Evolutionary conservation across 2,888 invertebrate genomes (phyloP).

Genomic region (Acronicta alni): DNA sequence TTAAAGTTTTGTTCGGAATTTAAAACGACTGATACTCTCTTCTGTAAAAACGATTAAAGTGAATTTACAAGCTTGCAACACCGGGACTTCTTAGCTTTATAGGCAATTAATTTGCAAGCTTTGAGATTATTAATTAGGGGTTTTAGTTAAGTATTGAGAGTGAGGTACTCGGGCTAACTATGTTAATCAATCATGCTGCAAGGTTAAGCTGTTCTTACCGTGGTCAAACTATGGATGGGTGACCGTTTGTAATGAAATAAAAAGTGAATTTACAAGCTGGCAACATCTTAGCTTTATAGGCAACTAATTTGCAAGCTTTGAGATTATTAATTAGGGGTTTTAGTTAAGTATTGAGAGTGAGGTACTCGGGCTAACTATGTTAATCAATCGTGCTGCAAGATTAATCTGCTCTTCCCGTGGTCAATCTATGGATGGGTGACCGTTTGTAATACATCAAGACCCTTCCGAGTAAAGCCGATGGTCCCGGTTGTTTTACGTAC

Average conservation of each 20-base stretch:
- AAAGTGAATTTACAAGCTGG: conserved; percentile 44
- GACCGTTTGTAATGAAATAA: too few relatives aligned
- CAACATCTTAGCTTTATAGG: conserved; percentile 46
- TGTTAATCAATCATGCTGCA: too few relatives aligned
- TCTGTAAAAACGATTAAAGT: conserved; percentile 42
- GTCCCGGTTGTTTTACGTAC: too few relatives aligned
- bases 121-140: conserved; percentile 42
- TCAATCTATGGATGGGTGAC: too few relatives aligned
- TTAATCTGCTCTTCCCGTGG: too few relatives aligned
- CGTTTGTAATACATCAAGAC: too few relatives aligned
- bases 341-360: conserved; percentile 26
- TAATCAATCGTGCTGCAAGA: too few relatives aligned
- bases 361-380: too few relatives aligned
- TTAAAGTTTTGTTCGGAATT: conserved; percentile 49
- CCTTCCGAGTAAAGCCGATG: too few relatives aligned
- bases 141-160: conserved; percentile 32
- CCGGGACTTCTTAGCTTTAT: conserved; percentile 38
- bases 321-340: conserved; percentile 43
- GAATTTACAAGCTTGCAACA: conserved; percentile 47
- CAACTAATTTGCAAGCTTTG: conserved; percentile 40
- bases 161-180: background rate
- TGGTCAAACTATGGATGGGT: too few relatives aligned
- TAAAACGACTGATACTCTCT: conserved; percentile 9
- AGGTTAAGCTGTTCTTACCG: too few relatives aligned
- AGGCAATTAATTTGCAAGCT: conserved; percentile 40